A percentile compares a stretch with the other conserved stretches of the same genome.
phyloP scores from a whole-genome alignment of 2,888 invertebrate genomes.

The Eupeodes latifasciatus region DNA sequence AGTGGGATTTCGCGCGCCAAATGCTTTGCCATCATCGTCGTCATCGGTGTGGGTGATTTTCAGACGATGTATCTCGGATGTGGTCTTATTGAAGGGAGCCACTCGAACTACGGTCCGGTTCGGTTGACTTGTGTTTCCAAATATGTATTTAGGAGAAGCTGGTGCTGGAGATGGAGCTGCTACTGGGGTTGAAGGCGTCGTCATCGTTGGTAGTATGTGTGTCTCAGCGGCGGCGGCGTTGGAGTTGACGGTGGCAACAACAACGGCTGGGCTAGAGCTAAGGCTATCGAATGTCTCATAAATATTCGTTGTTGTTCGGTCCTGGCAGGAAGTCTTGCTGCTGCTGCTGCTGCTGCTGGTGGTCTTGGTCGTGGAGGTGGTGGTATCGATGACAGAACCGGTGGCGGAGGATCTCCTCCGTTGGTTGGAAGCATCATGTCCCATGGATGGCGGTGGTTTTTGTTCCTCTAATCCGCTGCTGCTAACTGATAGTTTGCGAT shows the following conservation, averaged over 20 bases:
- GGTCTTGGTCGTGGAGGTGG: background rate
- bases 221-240: constrained; percentile 27
- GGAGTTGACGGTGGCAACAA: constrained; percentile 26
- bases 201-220: constrained; percentile 2
- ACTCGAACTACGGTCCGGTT: constrained; percentile 85
- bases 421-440: constrained; percentile 50
- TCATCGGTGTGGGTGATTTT: constrained; percentile 87
- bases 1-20: constrained; percentile 81
- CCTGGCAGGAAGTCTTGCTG: constrained; percentile 65
- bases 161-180: constrained; percentile 25
- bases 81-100: constrained; percentile 82
- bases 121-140: constrained; percentile 55
- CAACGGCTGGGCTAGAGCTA: constrained; percentile 43
- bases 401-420: constrained; percentile 33
- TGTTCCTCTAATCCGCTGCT: constrained; percentile 74
- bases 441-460: constrained; percentile 56
- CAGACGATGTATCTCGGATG: constrained; percentile 85
- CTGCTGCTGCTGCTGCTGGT: constrained; percentile 67
- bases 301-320: constrained; percentile 68
- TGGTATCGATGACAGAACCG: constrained; percentile 44
- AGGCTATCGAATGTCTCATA: constrained; percentile 70
- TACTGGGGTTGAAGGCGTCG: constrained; percentile 20
- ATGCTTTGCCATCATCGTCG: constrained; percentile 82
- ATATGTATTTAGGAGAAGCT: constrained; percentile 50
- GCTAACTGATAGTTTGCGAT: constrained; percentile 72